Evolutionary conservation across 2,797 vertebrate genomes (phyloP), one percentile per base, ranked within the genome.

Genomic region (Hydrocynus forskahlii): DNA sequence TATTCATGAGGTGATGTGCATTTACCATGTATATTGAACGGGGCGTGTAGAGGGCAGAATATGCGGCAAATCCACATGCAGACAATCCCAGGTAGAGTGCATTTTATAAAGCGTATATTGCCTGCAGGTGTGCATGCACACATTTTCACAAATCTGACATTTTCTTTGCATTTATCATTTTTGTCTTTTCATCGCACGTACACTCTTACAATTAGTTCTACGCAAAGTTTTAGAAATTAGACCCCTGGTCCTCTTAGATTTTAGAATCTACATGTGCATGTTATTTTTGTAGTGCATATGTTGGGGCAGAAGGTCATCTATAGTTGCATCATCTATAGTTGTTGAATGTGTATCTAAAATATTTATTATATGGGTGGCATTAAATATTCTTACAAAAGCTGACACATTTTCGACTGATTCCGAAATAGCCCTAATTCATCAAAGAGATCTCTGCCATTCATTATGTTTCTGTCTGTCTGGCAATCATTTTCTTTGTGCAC

Each of bases 401-500:
- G n/a, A 7, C 16, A 9, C 40, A 66, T 66, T 40, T 40, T 16
- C 38, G 63, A 40, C 35, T 38, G 63, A 40, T 40, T 17, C 63
- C 7, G 7, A 66, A 66, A 62, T 8, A 38, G 62, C 7, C 12
- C 62, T 35, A 66, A 52, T 50, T 71, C 6, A 71, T 71, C 69
- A 71, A 45, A 35, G 14, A 54, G 23, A 17, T 78, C 64, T 23
- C 54, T 6, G 50, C 55, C 38, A 50, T 9, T 57, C 64, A 19
- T 43, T 35, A 45, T 48, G 38, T 69, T 57, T 48, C 55, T 50
- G 14, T 12, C 67, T 43, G 57, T 71, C 23, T 57, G 19, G 38
- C 64, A 69, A 3, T 57, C n/a, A 14, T 45, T 8, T 68, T 70
- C 21, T 63, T 17, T 76, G 55, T 82, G 50, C 80, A 7, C 50